These are phyloP conservation scores for Phytoseiulus persimilis DNA, from an alignment of 2,888 invertebrate species.

Conservation along the genomic window DNA sequence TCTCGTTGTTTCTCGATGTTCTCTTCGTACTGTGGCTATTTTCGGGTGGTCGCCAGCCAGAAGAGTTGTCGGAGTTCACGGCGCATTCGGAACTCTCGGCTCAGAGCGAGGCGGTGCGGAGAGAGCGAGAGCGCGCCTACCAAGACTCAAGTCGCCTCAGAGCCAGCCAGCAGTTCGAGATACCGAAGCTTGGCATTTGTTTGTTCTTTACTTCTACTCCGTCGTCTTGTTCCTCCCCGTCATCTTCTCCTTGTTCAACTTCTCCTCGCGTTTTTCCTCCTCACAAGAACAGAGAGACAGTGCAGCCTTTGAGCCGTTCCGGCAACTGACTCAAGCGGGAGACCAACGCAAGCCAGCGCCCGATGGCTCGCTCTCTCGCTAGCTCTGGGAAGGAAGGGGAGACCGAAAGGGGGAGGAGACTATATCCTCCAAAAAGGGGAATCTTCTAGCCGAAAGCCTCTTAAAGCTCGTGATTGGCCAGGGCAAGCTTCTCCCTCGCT, in stretches of 20 bases:
- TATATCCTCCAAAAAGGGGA: constrained; percentile 24
- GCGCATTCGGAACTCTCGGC: not conserved
- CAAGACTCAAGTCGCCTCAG: not conserved
- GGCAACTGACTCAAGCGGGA: not conserved
- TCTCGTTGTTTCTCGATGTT: not conserved
- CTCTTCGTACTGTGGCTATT: not conserved
- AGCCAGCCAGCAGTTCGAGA: not conserved
- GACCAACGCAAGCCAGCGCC: not conserved
- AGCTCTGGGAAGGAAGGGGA: not conserved
- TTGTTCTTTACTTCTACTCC: not conserved
- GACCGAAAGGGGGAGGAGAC: not conserved
- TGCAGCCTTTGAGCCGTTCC: not conserved
- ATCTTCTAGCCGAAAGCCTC: not conserved
- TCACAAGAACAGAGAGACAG: not conserved
- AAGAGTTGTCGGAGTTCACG: not conserved
- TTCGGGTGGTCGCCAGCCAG: not conserved
- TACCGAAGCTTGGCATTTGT: not conserved
- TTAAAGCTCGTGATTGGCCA: not conserved
- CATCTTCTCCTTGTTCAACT: not conserved
- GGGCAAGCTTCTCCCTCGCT: constrained; percentile 7
- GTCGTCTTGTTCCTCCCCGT: not conserved
- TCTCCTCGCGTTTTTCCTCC: not conserved
- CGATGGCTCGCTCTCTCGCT: not conserved
- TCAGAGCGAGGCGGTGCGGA: not conserved
- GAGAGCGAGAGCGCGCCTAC: not conserved